Evolutionary conservation across 35 echinoderm and acorn worm species (phyloP), one percentile per base, ranked within the genome.

Genomic region (Anneissia japonica): DNA sequence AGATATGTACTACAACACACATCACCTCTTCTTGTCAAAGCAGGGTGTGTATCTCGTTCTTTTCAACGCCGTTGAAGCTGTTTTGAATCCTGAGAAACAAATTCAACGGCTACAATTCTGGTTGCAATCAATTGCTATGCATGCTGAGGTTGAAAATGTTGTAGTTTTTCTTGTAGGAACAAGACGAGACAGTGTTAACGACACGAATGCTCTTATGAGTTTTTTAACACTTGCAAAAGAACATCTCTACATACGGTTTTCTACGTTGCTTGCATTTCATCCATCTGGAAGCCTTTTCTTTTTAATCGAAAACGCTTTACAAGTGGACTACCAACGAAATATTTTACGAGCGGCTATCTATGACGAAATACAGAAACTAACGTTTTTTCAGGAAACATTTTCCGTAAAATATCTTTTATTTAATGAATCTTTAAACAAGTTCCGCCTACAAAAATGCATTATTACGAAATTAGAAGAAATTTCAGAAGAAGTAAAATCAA

Each of bases 321-420:
- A 35, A 0, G 16, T 80, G 26, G 75, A 87, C 35, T 13, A 46
- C 46, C 75, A 87, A 32, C 41, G 38, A 23, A 28, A 78, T 14
- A n/a, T 78, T 29, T 34, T 87, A 16, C 37, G 74, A 34, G 32
- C 46, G 16, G 36, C 46, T 40, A 87, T 87, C 32, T 79, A 30
- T n/a, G 7, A 39, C 9, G 32, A 75, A 0, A 51, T 87, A 35
- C 31, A 87, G 28, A 77, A 46, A 17, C 28, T 75, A 14, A 38
- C 41, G 34, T 87, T 78, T 75, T 45, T 51, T 12, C 30, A 78
- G 19, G 36, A 79, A n/a, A 46, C 31, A 34, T 87, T 46, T 51
- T 75, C 76, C 11, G 80, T 87, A n/a, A 77, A 79, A 36, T 79
- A 87, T 34, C 75, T 87, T 23, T 75, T 14, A 13, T 87, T 87